Evolutionary conservation across 2,113 vertebrate genomes (phyloP), one percentile per base, ranked within the genome.

Genomic region (Gopherus evgoodei): DNA sequence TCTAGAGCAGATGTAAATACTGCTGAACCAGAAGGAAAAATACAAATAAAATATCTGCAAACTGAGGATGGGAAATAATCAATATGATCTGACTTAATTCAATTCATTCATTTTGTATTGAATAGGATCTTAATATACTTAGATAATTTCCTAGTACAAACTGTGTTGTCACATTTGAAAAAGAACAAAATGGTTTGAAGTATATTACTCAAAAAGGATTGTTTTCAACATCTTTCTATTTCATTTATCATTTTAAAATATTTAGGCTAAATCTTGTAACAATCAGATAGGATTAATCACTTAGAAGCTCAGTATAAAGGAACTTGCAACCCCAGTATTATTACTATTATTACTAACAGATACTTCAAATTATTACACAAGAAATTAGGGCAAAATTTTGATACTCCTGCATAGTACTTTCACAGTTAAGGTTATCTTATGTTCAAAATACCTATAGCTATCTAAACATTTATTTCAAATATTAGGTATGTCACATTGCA

Each of bases 171-270:
- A 96, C 88, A 1, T 76, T 93, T 93, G 96, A 93, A 95, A 94
- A 96, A 91, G 93, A 91, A 85, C 92, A 95, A 97, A 97, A 89
- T 83, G 87, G 21, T 52, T 96, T 93, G 90, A 97, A 95, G 95
- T 56, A 27, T 3, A 16, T 84, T 94, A 90, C 92, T 97, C 96
- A 8, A 27, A 91, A 96, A 96, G 93, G 94, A 92, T 83, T 91
- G 82, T 94, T 97, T 97, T 97, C 91, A 94, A 93, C 78, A 72
- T 82, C 57, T 97, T 97, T 97, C 89, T 29, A 88, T 59, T 94
- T 96, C 81, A 92, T 93, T 97, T 94, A 97, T 50, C 44, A 89
- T 97, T 97, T 97, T 95, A 88, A 97, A 96, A 97, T 94, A 86
- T 92, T 42, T 11, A 96, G 91, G 69, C 21, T 92, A 57, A 91